Conservation (phyloP, 2,113 vertebrate species). For the Aix galericulata region DNA sequence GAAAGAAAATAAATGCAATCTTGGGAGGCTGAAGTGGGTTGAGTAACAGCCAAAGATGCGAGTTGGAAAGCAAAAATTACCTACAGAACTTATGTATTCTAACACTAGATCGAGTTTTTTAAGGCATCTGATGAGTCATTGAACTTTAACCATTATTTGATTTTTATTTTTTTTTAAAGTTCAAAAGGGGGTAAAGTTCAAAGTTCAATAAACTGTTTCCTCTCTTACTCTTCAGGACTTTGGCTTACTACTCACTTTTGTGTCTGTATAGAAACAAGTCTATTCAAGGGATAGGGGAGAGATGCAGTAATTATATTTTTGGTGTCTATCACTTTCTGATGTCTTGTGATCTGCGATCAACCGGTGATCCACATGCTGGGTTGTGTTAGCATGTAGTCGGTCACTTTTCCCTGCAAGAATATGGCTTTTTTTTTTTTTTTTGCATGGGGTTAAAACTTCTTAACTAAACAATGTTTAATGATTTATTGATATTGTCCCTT, state of each 20-base stretch:
- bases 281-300: not conserved
- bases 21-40: not conserved
- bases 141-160: not conserved
- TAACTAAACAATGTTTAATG: not conserved
- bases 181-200: not conserved
- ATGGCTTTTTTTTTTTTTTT: not conserved
- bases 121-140: not conserved
- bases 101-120: not conserved
- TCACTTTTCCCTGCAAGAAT: not conserved
- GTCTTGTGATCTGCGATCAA: not conserved
- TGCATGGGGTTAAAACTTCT: constrained; percentile 12
- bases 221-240: not conserved
- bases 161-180: not conserved
- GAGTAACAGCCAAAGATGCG: not conserved
- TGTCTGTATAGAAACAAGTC: not conserved
- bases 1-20: not conserved
- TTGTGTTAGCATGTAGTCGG: not conserved
- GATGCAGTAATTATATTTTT: not conserved
- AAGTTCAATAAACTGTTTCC: not conserved
- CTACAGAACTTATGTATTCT: not conserved
- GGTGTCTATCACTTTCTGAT: not conserved
- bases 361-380: not conserved
- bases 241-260: too few relatives aligned
- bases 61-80: not conserved
- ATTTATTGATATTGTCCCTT: not conserved